phyloP scores from a whole-genome alignment of 2,113 vertebrate genomes.

The Sula dactylatra region DNA sequence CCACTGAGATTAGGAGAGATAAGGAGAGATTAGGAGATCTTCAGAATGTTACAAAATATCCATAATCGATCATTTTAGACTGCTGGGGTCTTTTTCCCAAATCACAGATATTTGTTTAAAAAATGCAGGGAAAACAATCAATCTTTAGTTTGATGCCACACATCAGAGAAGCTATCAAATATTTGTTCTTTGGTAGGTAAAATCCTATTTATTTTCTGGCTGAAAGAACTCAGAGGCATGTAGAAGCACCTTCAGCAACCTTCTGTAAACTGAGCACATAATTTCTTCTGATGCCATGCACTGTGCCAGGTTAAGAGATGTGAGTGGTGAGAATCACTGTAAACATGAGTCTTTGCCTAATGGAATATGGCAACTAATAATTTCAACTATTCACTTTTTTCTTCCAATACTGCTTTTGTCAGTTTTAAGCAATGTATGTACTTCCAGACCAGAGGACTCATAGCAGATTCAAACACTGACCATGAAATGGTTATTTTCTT shows the following conservation, averaged over 20 bases:
- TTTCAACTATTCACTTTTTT: neutral
- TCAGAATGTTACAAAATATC: neutral
- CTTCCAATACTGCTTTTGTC: neutral
- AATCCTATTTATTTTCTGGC: neutral
- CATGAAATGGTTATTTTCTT: rapidly evolving
- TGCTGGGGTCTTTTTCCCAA: rapidly evolving
- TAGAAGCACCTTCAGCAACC: neutral
- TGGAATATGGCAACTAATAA: neutral
- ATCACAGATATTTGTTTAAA: neutral
- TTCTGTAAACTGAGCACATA: neutral
- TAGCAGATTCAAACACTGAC: neutral
- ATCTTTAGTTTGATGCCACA: neutral
- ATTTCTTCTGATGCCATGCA: neutral
- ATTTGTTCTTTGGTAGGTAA: neutral
- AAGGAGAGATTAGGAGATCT: neutral
- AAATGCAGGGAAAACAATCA: neutral
- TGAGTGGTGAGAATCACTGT: neutral
- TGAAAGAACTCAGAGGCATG: rapidly evolving
- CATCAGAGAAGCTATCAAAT: neutral
- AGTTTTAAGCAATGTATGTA: neutral
- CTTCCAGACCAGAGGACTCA: neutral
- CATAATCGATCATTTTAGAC: neutral
- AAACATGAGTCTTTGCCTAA: neutral
- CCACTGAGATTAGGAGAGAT: neutral
- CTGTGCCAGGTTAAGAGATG: neutral